Evolutionary conservation across 2,797 vertebrate genomes (phyloP).

Genomic region (Mus minutoides): DNA sequence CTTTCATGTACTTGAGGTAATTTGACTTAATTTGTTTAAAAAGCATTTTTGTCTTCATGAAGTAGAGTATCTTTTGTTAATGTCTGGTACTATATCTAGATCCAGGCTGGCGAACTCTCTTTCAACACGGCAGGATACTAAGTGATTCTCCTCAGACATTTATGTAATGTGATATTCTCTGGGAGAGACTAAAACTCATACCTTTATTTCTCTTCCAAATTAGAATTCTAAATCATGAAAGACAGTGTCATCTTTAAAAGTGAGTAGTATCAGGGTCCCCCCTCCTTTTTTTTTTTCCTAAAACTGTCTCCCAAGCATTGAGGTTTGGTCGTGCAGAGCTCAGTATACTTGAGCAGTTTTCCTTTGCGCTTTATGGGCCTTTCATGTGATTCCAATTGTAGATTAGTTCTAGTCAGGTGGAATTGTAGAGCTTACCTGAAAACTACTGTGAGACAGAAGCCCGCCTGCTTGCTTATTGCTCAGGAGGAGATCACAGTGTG

Average conservation of each 20-base stretch:
- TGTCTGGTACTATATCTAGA: slow-evolving; percentile 62
- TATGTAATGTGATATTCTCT: slow-evolving; percentile 50
- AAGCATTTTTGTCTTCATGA: slow-evolving; percentile 77
- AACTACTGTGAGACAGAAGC: not conserved
- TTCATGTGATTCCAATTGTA: slow-evolving; percentile 29
- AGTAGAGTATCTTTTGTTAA: slow-evolving; percentile 71
- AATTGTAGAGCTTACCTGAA: not conserved
- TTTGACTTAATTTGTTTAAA: slow-evolving; percentile 81
- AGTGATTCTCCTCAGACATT: slow-evolving; percentile 69
- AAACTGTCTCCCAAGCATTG: slow-evolving; percentile 31
- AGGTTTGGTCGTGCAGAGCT: slow-evolving; percentile 10
- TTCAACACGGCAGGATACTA: slow-evolving; percentile 68
- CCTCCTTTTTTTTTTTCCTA: not conserved
- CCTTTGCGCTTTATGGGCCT: slow-evolving; percentile 50
- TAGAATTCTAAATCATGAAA: slow-evolving; percentile 71
- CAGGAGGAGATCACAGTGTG: not conserved
- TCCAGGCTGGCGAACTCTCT: slow-evolving; percentile 46
- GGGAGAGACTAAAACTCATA: slow-evolving; percentile 54
- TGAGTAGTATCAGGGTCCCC: slow-evolving; percentile 46
- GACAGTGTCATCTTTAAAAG: slow-evolving; percentile 63
- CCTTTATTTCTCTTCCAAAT: slow-evolving; percentile 71
- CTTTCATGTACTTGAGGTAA: slow-evolving; percentile 64
- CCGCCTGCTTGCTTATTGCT: slow-evolving; percentile 4
- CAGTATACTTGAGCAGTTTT: slow-evolving; percentile 21
- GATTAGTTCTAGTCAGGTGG: slow-evolving; percentile 14